These are phyloP conservation scores for Mesoclemmys tuberculata DNA, from an alignment of 2,113 vertebrate species.

Conservation along the genomic window DNA sequence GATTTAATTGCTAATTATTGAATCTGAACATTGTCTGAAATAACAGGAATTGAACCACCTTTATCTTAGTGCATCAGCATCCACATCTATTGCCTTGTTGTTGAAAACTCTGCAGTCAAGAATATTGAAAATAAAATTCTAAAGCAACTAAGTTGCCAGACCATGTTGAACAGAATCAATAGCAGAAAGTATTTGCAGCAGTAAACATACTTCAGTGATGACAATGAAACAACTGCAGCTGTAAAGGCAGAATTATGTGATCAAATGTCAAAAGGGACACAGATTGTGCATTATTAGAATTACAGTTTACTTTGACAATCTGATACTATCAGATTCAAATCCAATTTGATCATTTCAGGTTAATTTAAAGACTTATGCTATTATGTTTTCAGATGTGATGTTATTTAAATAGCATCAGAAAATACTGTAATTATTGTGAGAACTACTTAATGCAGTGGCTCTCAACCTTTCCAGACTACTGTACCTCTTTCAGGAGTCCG, in stretches of 20 bases:
- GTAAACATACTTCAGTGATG: neutral
- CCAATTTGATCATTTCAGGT: neutral
- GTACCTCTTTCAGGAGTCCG: too few relatives aligned
- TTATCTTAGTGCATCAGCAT: neutral
- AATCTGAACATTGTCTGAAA: conserved; percentile 16
- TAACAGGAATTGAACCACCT: conserved; percentile 3
- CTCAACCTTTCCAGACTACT: too few relatives aligned
- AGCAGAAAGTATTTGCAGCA: conserved; percentile 3
- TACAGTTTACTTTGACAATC: neutral
- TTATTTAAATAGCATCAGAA: neutral
- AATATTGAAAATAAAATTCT: neutral
- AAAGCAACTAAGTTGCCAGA: neutral
- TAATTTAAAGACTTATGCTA: neutral
- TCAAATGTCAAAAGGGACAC: conserved; percentile 3
- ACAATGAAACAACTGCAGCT: neutral
- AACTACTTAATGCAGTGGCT: neutral
- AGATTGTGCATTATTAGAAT: neutral
- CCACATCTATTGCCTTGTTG: neutral
- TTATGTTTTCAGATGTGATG: neutral
- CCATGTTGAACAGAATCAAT: conserved; percentile 19
- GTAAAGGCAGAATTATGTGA: neutral
- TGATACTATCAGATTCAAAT: conserved; percentile 35
- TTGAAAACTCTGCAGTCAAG: neutral
- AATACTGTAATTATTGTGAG: neutral
- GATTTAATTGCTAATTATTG: conserved; percentile 15